Percentiles rank a stretch among this genome's conserved stretches.
Conservation (phyloP, 1,140 invertebrate species). For the Rhopalosiphum maidis region DNA sequence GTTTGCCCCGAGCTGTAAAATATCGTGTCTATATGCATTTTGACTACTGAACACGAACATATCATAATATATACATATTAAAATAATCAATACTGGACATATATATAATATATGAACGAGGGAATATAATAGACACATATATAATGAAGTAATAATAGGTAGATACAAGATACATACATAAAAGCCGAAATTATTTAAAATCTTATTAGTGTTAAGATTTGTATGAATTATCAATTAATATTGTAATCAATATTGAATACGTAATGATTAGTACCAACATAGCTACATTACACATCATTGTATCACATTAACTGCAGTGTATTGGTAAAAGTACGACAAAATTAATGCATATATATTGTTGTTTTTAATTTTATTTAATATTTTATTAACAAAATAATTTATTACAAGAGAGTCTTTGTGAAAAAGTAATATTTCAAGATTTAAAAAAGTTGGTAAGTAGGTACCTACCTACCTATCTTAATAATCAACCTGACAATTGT, state of each 20-base stretch:
- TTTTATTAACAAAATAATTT: not conserved
- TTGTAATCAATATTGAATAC: not conserved
- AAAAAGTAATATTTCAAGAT: conserved; percentile 24
- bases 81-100: not conserved
- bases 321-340: not conserved
- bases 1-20: not conserved
- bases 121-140: too few relatives aligned
- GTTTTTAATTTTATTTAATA: not conserved
- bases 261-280: not conserved
- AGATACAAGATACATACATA: not conserved
- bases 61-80: not conserved
- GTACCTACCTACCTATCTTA: not conserved
- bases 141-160: not conserved
- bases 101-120: not conserved
- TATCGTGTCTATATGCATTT: not conserved
- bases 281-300: not conserved
- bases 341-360: not conserved
- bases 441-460: not conserved
- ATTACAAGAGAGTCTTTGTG: not conserved
- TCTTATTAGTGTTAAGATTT: not conserved
- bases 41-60: not conserved
- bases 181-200: not conserved
- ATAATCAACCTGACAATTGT: not conserved
- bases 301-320: not conserved
- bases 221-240: not conserved